Percentiles rank a stretch among this genome's conserved stretches.
Evolutionary conservation across 2,113 vertebrate genomes (phyloP).

Genomic region (Dermatemys mawii): DNA sequence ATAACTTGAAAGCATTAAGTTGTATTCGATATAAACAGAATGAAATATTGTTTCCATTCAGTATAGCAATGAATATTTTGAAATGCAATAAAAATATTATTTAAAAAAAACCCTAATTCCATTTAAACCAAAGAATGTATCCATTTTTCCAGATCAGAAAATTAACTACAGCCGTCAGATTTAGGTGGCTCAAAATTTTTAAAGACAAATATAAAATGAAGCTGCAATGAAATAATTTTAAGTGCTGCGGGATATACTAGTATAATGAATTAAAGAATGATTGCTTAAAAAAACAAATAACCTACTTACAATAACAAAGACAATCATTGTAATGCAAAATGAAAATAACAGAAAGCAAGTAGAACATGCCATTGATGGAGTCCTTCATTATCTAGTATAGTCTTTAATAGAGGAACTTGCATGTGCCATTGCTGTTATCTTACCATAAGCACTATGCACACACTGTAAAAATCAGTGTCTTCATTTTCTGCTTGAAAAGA

Average conservation of each 20-base stretch:
- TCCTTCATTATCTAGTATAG: constrained; percentile 88
- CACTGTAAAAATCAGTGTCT: constrained; percentile 91
- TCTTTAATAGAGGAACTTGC: constrained; percentile 81
- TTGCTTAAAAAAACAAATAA: constrained; percentile 32
- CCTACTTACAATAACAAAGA: constrained; percentile 62
- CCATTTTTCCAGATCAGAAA: neutral
- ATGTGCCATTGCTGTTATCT: constrained; percentile 86
- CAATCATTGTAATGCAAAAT: constrained; percentile 59
- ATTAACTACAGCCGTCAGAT: constrained; percentile 12
- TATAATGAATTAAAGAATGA: constrained; percentile 38
- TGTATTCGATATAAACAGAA: neutral
- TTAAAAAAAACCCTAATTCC: neutral
- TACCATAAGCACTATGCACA: constrained; percentile 81
- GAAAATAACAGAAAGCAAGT: constrained; percentile 84
- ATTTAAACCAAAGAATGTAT: neutral
- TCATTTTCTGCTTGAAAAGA: constrained; percentile 97
- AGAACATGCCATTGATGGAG: constrained; percentile 88
- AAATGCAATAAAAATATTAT: neutral
- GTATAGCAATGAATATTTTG: neutral
- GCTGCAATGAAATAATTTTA: constrained; percentile 39
- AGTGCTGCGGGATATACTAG: neutral
- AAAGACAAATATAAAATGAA: constrained; percentile 3
- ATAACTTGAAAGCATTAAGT: neutral
- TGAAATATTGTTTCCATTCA: neutral
- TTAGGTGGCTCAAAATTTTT: neutral